These are phyloP conservation scores for Cottus gobio DNA, from an alignment of 2,113 vertebrate genomes.

Conservation along the genomic window DNA sequence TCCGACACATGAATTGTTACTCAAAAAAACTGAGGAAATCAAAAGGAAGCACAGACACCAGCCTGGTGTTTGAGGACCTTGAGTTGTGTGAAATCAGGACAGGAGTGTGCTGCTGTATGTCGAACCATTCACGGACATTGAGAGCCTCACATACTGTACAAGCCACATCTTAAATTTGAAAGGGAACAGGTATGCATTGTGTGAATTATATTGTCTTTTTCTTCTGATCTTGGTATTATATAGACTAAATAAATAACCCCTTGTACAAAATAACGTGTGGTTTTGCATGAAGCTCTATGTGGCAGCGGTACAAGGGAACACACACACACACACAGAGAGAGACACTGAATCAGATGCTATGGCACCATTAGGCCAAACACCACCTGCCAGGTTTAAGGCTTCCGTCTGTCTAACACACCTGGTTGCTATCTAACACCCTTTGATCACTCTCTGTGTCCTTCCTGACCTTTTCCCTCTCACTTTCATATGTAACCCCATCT, in stretches of 20 bases:
- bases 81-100: background rate
- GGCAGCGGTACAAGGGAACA: background rate
- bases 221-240: background rate
- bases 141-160: background rate
- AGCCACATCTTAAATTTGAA: background rate
- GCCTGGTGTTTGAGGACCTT: background rate
- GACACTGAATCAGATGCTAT: constrained; percentile 61
- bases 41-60: background rate
- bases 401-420: constrained; percentile 72
- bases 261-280: background rate
- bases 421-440: constrained; percentile 58
- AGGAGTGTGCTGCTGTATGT: background rate
- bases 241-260: background rate
- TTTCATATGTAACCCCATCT: constrained; percentile 19
- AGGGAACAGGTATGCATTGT: background rate
- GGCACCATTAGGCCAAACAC: constrained; percentile 51
- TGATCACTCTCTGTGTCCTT: constrained; percentile 59
- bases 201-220: background rate
- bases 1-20: background rate
- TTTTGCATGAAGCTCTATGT: constrained; percentile 6
- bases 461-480: constrained; percentile 58
- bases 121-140: background rate
- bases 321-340: constrained; percentile 21
- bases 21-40: background rate
- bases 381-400: constrained; percentile 65